These are phyloP conservation scores for Cyprinodon tularosa DNA, from an alignment of 2,113 vertebrate genomes.

Conservation along the genomic window DNA sequence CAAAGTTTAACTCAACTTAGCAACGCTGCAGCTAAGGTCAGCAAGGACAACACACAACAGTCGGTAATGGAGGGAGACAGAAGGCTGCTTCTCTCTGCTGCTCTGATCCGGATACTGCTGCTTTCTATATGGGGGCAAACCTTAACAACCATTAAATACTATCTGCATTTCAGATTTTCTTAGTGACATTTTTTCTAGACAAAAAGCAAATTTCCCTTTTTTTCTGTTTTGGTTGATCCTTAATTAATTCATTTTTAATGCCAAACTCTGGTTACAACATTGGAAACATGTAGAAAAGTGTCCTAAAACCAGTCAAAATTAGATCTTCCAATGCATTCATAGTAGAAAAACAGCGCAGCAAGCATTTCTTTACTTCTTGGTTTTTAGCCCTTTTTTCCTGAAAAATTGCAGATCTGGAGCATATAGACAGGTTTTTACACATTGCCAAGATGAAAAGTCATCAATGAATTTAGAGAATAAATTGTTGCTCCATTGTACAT, in stretches of 20 bases:
- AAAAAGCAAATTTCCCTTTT: not conserved
- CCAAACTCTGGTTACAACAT: not conserved
- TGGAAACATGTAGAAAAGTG: not conserved
- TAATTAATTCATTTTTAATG: not conserved
- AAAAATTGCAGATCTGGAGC: no score
- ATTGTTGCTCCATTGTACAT: no score
- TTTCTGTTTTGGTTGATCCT: not conserved
- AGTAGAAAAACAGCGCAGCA: no score
- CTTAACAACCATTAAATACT: not conserved
- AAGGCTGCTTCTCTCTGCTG: conserved; percentile 10
- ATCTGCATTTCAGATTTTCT: not conserved
- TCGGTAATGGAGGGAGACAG: conserved; percentile 17
- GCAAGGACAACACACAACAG: conserved; percentile 53
- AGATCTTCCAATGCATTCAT: no score
- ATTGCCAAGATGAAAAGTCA: no score
- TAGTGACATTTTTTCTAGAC: not conserved
- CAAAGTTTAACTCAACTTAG: conserved; percentile 66
- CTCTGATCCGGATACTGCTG: not conserved
- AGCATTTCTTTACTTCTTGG: no score
- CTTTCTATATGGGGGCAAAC: not conserved
- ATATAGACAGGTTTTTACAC: no score
- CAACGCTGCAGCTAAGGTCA: conserved; percentile 63
- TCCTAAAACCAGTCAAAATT: no score
- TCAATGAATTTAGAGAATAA: no score
- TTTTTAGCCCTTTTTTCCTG: no score